phyloP scores from a whole-genome alignment of 1,140 invertebrate species.

The Drosophila littoralis region DNA sequence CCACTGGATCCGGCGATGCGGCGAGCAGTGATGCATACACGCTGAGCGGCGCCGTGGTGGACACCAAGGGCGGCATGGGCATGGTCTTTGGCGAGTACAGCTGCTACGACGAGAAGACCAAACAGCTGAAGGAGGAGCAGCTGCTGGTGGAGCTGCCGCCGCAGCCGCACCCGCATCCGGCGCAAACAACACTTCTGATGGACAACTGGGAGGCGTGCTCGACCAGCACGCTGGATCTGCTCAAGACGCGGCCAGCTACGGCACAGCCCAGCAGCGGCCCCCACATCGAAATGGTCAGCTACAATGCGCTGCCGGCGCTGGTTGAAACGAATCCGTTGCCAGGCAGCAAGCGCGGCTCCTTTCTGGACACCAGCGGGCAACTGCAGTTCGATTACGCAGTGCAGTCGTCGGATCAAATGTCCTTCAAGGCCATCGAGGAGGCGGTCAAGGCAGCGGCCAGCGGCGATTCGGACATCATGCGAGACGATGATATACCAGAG shows the following conservation, averaged over 20 bases:
- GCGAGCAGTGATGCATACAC: conserved; percentile 56
- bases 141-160: conserved; percentile 87
- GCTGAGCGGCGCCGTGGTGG: conserved; percentile 60
- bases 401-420: conserved; percentile 85
- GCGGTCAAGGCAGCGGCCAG: conserved; percentile 83
- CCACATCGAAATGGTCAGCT: conserved; percentile 72
- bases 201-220: conserved; percentile 76
- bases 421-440: conserved; percentile 85
- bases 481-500: conserved; percentile 87
- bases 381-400: conserved; percentile 80
- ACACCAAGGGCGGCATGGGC: conserved; percentile 62
- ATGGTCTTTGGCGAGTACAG: conserved; percentile 87
- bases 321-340: conserved; percentile 49
- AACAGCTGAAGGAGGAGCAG: conserved; percentile 87
- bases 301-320: conserved; percentile 55
- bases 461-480: conserved; percentile 73
- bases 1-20: conserved; percentile 45
- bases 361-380: conserved; percentile 55
- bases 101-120: conserved; percentile 87
- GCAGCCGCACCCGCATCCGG: conserved; percentile 54
- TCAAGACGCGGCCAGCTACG: conserved; percentile 64
- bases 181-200: conserved; percentile 76
- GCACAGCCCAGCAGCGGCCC: conserved; percentile 18
- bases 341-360: conserved; percentile 74
- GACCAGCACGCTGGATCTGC: conserved; percentile 75